Evolutionary conservation across 2,797 vertebrate species (phyloP).

Genomic region (Oceanodroma leucorhoa): DNA sequence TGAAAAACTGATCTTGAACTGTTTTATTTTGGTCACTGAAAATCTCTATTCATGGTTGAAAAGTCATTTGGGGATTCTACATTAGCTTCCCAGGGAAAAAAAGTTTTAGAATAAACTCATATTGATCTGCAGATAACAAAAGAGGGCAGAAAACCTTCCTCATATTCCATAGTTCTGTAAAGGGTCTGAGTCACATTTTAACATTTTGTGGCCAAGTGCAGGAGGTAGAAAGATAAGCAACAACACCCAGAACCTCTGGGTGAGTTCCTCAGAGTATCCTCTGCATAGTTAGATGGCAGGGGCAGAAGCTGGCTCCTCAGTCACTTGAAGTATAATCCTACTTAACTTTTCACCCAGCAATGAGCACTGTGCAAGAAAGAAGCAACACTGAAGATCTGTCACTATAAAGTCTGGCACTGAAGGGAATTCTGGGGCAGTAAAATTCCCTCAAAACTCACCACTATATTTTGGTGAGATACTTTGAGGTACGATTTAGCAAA

Average conservation of each 20-base stretch:
- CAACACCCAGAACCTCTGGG: background rate
- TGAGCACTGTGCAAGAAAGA: background rate
- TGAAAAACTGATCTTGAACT: background rate
- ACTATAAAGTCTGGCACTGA: background rate
- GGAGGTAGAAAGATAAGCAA: background rate
- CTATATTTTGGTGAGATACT: background rate
- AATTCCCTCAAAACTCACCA: background rate
- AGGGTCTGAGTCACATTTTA: background rate
- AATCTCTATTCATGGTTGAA: background rate
- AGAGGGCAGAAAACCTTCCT: background rate
- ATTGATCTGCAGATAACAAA: background rate
- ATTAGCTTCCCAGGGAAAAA: background rate
- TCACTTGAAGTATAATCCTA: background rate
- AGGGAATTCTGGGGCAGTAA: background rate
- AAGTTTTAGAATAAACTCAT: background rate
- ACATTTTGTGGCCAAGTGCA: background rate
- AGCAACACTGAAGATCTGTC: background rate
- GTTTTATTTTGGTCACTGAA: background rate
- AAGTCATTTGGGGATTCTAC: background rate
- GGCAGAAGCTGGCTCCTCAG: background rate
- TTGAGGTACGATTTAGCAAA: background rate
- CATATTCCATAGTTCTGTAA: background rate
- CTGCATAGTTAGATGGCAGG: background rate
- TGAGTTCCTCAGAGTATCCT: background rate
- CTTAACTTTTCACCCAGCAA: background rate